Conservation (phyloP, 2,888 invertebrate species). For the Stenotaenia linearis region DNA sequence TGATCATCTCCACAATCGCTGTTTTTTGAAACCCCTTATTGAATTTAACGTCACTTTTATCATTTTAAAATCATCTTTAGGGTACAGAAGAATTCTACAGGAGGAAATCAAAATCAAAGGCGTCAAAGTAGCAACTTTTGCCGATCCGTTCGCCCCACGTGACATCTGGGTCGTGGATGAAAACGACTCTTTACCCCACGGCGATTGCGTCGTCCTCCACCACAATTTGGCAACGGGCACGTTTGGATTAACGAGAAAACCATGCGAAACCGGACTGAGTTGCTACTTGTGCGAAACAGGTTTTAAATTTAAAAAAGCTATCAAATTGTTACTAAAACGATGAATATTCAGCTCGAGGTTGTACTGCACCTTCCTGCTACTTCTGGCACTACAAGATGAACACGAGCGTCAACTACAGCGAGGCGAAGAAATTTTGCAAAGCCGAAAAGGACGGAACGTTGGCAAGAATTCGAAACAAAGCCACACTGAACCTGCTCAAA, state of each 20-base stretch:
- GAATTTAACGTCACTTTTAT: no score
- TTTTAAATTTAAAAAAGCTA: neutral
- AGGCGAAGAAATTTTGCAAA: neutral
- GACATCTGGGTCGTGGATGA: neutral
- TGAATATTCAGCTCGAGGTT: neutral
- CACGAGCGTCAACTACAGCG: neutral
- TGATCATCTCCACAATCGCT: no score
- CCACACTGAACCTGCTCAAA: neutral
- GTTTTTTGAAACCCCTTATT: no score
- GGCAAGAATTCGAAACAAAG: neutral
- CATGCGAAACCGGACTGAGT: neutral
- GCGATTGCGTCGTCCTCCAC: neutral
- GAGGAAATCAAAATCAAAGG: neutral
- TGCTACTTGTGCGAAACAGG: conserved; percentile 8
- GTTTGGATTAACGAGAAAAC: neutral
- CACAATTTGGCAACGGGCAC: neutral
- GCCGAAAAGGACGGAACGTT: neutral
- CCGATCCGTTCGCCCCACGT: neutral
- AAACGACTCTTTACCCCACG: neutral
- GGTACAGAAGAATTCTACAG: neutral
- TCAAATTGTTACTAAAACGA: neutral
- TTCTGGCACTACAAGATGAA: conserved; percentile 1
- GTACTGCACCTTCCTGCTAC: neutral
- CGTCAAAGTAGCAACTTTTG: neutral
- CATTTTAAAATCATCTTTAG: no score